Percentiles rank a stretch among this genome's conserved stretches.
phyloP scores from a whole-genome alignment of 2,797 vertebrate genomes.

The Phyllotis vaccarum region DNA sequence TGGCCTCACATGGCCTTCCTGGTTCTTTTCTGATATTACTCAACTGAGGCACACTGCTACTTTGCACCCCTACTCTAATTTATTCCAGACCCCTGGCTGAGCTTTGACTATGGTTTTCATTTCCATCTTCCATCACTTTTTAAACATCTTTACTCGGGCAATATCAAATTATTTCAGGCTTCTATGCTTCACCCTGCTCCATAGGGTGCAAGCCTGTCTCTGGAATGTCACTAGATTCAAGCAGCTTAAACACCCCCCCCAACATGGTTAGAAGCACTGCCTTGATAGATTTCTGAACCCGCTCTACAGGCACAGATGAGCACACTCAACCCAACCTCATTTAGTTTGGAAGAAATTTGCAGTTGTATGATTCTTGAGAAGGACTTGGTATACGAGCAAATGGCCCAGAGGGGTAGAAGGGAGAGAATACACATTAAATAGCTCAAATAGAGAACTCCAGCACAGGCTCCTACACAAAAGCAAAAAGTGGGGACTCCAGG shows the following conservation, averaged over 20 bases:
- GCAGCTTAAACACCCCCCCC: neutral
- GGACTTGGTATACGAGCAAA: neutral
- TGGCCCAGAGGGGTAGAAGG: neutral
- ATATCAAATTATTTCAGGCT: neutral
- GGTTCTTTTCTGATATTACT: neutral
- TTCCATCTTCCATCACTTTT: neutral
- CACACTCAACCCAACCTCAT: neutral
- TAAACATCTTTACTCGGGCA: neutral
- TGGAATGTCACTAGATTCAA: neutral
- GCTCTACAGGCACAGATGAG: neutral
- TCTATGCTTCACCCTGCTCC: neutral
- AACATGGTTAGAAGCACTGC: neutral
- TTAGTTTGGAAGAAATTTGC: neutral
- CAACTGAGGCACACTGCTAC: neutral
- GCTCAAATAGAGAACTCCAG: neutral
- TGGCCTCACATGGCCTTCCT: neutral
- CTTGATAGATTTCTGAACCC: neutral
- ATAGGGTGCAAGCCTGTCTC: neutral
- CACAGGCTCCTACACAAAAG: neutral
- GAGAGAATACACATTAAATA: neutral
- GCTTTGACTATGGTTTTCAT: neutral
- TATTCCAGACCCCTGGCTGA: neutral
- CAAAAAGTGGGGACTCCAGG: neutral
- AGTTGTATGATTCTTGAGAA: neutral
- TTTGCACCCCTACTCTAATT: neutral